Evolutionary conservation across 1,140 invertebrate genomes (phyloP).

Genomic region (Lepidurus arcticus): DNA sequence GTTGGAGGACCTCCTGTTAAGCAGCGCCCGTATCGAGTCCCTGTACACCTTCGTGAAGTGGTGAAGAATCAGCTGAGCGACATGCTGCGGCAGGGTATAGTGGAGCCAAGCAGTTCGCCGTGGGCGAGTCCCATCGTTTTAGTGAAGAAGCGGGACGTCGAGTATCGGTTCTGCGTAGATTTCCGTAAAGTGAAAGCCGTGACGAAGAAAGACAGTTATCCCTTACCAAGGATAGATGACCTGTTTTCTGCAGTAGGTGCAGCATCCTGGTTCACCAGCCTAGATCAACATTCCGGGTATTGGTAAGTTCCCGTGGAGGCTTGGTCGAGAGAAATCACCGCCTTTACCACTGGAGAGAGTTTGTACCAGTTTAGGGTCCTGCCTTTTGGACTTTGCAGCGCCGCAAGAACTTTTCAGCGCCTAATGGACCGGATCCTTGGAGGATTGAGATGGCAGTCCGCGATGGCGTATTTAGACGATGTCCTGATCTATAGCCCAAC

Average conservation of each 20-base stretch:
- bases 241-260: too few relatives aligned
- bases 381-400: conserved; percentile 41
- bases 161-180: conserved; percentile 45
- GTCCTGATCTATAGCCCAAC: conserved; percentile 28
- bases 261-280: conserved; percentile 22
- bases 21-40: too few relatives aligned
- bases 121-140: too few relatives aligned
- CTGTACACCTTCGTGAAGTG: too few relatives aligned
- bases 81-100: too few relatives aligned
- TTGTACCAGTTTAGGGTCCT: conserved; percentile 36
- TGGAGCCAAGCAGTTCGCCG: too few relatives aligned
- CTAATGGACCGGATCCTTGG: conserved; percentile 36
- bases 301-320: conserved; percentile 45
- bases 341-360: conserved; percentile 42
- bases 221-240: conserved; percentile 30
- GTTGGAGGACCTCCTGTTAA: too few relatives aligned
- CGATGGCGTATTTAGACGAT: conserved; percentile 40
- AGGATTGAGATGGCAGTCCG: conserved; percentile 32
- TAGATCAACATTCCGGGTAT: conserved; percentile 42
- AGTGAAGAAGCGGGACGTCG: conserved; percentile 44
- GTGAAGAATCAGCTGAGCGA: too few relatives aligned
- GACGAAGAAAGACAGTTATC: conserved; percentile 44
- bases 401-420: conserved; percentile 35
- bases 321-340: conserved; percentile 42
- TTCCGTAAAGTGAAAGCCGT: conserved; percentile 43